Conservation (phyloP, 2,113 vertebrate genomes). For the Gallinago jamesoni region DNA sequence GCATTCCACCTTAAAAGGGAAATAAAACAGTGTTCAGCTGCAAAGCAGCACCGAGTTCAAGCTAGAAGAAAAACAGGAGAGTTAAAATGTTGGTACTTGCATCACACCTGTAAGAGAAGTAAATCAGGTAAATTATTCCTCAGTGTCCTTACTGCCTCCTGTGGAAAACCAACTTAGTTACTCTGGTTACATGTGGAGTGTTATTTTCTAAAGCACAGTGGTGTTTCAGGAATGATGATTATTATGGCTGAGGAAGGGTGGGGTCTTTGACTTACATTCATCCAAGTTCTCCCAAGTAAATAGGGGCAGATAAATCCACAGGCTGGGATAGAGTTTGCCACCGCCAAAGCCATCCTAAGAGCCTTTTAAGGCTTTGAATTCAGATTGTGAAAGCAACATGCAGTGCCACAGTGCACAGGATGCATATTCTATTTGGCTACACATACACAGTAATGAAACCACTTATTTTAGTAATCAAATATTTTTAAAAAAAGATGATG, state of each 20-base stretch:
- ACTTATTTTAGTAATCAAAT: background rate
- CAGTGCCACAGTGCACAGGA: no score
- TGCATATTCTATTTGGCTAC: background rate
- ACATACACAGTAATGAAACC: background rate
- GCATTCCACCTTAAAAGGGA: conserved; percentile 90
- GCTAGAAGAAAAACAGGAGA: background rate
- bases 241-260: background rate
- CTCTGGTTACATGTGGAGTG: background rate
- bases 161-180: background rate
- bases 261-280: background rate
- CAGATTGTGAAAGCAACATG: background rate
- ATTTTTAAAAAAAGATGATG: background rate
- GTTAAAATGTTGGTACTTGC: background rate
- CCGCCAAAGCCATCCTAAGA: background rate
- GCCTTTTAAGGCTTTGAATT: background rate
- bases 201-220: background rate
- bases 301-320: background rate
- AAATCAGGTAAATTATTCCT: background rate
- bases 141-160: background rate
- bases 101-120: background rate
- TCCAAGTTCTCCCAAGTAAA: background rate
- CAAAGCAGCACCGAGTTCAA: background rate
- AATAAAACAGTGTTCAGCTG: background rate
- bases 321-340: background rate
- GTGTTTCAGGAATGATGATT: background rate